Percentiles rank a stretch among this genome's conserved stretches.
phyloP scores from a whole-genome alignment of 2,113 vertebrate species.

The Sorex fumeus region DNA sequence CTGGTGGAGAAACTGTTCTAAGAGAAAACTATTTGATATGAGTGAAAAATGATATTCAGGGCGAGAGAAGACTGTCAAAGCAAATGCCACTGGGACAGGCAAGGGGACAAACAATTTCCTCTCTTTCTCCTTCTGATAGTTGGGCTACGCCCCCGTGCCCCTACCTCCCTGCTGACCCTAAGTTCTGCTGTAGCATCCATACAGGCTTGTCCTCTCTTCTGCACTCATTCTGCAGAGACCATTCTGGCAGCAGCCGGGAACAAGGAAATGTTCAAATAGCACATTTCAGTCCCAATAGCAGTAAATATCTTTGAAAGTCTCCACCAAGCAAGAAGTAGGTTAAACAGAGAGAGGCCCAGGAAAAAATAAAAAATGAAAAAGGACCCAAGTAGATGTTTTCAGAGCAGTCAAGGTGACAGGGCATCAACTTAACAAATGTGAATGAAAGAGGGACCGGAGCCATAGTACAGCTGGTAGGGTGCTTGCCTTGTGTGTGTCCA shows the following conservation, averaged over 20 bases:
- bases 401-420: constrained; percentile 53
- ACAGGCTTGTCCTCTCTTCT: background rate
- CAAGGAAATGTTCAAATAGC: constrained; percentile 34
- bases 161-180: too few relatives aligned
- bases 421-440: constrained; percentile 36
- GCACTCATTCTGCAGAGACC: background rate
- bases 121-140: background rate
- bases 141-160: too few relatives aligned
- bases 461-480: too few relatives aligned
- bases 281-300: constrained; percentile 15
- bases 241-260: background rate
- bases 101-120: background rate
- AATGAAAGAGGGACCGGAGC: too few relatives aligned
- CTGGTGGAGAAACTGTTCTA: background rate
- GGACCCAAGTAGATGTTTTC: background rate
- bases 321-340: background rate
- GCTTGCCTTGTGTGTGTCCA: too few relatives aligned
- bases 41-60: background rate
- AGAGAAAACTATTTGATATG: background rate
- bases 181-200: too few relatives aligned
- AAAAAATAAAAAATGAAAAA: background rate
- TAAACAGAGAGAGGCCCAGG: background rate
- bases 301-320: constrained; percentile 48
- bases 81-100: background rate
- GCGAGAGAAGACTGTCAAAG: background rate